These are phyloP conservation scores for Xenopus petersii DNA, from an alignment of 2,797 vertebrate genomes.

Conservation along the genomic window DNA sequence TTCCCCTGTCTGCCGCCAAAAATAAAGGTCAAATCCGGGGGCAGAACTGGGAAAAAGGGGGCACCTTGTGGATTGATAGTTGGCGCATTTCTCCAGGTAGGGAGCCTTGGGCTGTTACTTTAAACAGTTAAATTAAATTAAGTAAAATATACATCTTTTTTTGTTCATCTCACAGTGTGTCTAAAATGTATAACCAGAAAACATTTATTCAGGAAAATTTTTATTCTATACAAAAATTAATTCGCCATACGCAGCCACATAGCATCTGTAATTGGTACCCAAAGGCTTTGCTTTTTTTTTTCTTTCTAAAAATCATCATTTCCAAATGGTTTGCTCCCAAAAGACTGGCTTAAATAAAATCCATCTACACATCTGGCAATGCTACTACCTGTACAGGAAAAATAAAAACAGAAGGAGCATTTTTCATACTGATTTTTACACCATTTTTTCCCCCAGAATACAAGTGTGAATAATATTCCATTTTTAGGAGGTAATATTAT, in stretches of 20 bases:
- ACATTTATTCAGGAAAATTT: not conserved
- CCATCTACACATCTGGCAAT: conserved; percentile 16
- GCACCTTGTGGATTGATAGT: too few relatives aligned
- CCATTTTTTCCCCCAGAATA: not conserved
- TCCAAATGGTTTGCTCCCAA: conserved; percentile 23
- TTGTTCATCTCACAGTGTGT: too few relatives aligned
- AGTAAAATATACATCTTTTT: too few relatives aligned
- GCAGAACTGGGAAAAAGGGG: too few relatives aligned
- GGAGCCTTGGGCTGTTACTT: too few relatives aligned
- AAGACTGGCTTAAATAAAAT: conserved; percentile 24
- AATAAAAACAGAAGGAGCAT: conserved; percentile 5
- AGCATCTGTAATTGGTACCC: conserved; percentile 49
- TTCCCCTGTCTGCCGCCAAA: too few relatives aligned
- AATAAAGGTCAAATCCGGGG: too few relatives aligned
- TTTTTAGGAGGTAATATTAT: not conserved
- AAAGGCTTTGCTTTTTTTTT: conserved; percentile 48
- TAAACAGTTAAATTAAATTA: too few relatives aligned
- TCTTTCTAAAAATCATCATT: not conserved
- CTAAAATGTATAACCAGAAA: too few relatives aligned
- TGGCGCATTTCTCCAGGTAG: too few relatives aligned
- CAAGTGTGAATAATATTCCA: not conserved
- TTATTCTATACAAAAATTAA: too few relatives aligned
- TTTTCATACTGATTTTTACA: not conserved
- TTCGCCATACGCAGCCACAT: too few relatives aligned
- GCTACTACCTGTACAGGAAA: conserved; percentile 32